Percentiles rank a stretch among this genome's conserved stretches.
phyloP scores from a whole-genome alignment of 2,113 vertebrate genomes.

The Nannobrachium achirus region DNA sequence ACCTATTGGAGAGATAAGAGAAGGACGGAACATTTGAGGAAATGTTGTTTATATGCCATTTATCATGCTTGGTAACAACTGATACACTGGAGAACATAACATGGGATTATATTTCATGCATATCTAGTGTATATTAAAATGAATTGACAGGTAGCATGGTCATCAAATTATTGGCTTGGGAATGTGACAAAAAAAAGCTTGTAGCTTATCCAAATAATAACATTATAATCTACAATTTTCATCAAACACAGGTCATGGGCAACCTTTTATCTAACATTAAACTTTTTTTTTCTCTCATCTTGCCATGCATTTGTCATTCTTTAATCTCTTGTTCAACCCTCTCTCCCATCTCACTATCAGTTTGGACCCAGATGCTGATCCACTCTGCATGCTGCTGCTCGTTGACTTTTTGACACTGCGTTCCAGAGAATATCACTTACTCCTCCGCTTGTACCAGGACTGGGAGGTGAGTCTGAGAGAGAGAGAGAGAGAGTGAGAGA shows the following conservation, averaged over 20 bases:
- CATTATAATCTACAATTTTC: conserved; percentile 34
- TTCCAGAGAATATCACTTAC: conserved; percentile 85
- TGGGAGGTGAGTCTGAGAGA: conserved; percentile 93
- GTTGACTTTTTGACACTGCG: conserved; percentile 91
- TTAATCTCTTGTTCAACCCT: conserved; percentile 5
- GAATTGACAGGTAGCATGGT: too few species aligned
- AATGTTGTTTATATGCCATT: too few species aligned
- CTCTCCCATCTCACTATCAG: conserved; percentile 65
- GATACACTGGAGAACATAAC: too few species aligned
- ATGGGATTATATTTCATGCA: too few species aligned
- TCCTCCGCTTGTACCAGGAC: conserved; percentile 89
- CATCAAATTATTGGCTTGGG: too few species aligned
- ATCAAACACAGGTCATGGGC: conserved; percentile 25
- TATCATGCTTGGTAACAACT: too few species aligned
- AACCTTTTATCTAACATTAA: too few species aligned
- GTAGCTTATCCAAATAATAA: background rate
- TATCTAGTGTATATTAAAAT: too few species aligned
- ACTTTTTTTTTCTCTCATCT: background rate
- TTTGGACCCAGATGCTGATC: conserved; percentile 93
- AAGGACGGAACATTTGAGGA: background rate
- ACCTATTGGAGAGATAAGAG: background rate
- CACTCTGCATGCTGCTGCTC: conserved; percentile 91
- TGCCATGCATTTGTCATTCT: background rate
- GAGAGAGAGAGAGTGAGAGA: too few species aligned
- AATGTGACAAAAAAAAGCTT: too few species aligned